Evolutionary conservation across 2,113 vertebrate genomes (phyloP), one percentile per base, ranked within the genome.

Genomic region (Tragelaphus scriptus): DNA sequence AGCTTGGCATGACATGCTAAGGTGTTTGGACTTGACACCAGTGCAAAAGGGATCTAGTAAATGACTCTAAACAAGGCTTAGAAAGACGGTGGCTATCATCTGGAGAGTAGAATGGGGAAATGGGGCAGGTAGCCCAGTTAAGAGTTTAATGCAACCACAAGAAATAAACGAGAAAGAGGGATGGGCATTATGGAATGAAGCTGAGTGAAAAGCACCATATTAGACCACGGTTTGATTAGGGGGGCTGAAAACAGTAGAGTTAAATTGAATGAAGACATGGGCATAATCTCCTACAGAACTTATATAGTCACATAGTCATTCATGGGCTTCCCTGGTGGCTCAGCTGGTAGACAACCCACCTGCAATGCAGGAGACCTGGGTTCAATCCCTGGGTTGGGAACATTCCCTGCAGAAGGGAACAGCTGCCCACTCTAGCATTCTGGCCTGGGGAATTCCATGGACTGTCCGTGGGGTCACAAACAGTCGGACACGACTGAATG

Each of bases 241-340:
- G 93, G 3, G 26, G 26, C 19, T 79, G 2, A 75, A 47, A 90
- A 32, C 17, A 89, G 51, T 32, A 65, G 77, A 88, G 15, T 59
- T 55, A 82, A 98, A 95, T 53, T 93, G 26, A 95, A 88, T 71
- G 11, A 97, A 59, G 47, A 86, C 7, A 58, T 47, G 47, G 2
- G 4, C 23, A 77, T 53, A 51, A 88, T 90, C 8, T 71, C 56
- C 63, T 63, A 59, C 1, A 63, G n/a, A 71, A 80, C 23, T 90
- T 81, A 17, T 1, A 79, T 2, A 82, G 25, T 71, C 55, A 90
- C 1, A 91, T 0, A n/a, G n/a, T 47, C 56, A 75, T 51, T 79
- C 68, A 55, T 40, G n/a, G n/a, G n/a, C 68, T 40, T 75, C 68
- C 68, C 68, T 75, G 40, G 68, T 75, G 19, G 68, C 36, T 75